Percentiles rank a stretch among this genome's conserved stretches.
Conservation (phyloP, 2,113 vertebrate species). For the Telmatochromis brachygnathus region DNA sequence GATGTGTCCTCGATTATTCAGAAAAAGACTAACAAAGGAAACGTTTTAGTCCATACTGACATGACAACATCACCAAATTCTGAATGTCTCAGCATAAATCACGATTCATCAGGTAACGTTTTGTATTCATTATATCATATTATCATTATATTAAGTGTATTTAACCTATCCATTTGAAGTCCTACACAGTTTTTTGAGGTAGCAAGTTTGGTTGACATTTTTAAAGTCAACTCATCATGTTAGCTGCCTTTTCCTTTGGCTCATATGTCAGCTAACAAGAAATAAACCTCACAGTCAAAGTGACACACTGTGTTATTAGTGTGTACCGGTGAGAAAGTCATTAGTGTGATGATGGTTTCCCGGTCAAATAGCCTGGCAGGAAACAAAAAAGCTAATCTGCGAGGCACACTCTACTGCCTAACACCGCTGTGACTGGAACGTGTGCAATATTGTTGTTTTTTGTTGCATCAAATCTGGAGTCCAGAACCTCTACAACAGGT, state of each 20-base stretch:
- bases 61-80: background rate
- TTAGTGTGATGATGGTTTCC: background rate
- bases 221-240: background rate
- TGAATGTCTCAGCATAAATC: background rate
- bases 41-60: background rate
- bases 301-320: background rate
- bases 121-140: background rate
- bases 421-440: background rate
- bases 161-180: background rate
- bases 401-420: background rate
- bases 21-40: background rate
- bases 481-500: background rate
- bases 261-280: background rate
- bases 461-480: background rate
- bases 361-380: background rate
- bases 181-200: background rate
- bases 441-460: background rate
- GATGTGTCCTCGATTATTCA: background rate
- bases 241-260: background rate
- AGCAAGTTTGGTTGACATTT: background rate
- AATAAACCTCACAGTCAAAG: background rate
- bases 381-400: rapidly evolving
- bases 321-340: background rate
- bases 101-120: background rate
- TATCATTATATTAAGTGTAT: background rate